Conservation (phyloP, 2,113 vertebrate species). For the Monarcha castaneiventris region DNA sequence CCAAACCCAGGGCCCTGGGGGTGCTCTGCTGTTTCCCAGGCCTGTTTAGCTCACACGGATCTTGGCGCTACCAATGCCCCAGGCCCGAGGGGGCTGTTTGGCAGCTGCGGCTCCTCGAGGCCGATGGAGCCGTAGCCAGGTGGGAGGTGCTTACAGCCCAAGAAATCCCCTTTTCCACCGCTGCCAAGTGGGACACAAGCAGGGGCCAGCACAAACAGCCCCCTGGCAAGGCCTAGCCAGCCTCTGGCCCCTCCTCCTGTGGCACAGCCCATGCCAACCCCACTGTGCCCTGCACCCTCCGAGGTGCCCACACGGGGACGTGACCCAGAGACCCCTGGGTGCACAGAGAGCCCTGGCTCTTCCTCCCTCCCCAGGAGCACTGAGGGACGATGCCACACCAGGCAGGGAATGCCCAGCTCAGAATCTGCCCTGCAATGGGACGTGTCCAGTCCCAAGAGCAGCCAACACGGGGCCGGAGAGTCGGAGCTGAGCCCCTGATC, state of each 20-base stretch:
- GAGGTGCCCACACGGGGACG: fast-evolving
- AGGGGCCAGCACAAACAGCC: not conserved
- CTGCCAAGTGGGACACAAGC: too few species aligned
- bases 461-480: not conserved
- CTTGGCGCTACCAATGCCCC: not conserved
- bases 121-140: fast-evolving
- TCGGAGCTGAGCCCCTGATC: fast-evolving
- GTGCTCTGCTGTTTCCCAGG: not conserved
- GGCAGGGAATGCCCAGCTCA: not conserved
- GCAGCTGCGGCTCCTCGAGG: not conserved
- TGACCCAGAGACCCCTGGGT: fast-evolving
- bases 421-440: fast-evolving
- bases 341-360: not conserved
- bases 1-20: not conserved
- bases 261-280: not conserved
- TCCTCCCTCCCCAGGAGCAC: not conserved
- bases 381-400: not conserved
- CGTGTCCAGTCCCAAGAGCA: fast-evolving
- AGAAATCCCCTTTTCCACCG: not conserved
- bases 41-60: not conserved
- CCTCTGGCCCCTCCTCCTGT: not conserved
- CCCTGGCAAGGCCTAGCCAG: not conserved
- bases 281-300: not conserved
- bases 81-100: not conserved
- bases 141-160: not conserved